These are phyloP conservation scores for Muraenolepis orangiensis DNA, from an alignment of 2,797 vertebrate genomes.

Conservation along the genomic window DNA sequence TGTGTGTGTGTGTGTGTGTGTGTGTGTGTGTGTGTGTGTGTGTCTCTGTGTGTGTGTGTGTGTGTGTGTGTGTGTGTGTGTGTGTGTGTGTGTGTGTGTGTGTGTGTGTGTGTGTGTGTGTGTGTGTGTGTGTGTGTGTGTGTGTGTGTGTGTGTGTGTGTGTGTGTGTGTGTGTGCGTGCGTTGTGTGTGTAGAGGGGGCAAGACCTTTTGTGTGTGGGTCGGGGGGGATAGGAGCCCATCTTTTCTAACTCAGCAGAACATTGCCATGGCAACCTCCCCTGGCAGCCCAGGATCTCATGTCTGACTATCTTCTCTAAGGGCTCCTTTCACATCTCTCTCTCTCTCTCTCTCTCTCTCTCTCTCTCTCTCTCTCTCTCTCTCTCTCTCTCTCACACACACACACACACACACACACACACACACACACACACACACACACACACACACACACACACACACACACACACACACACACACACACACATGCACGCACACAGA, in stretches of 20 bases:
- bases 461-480: too few relatives aligned
- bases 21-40: conserved; percentile 1
- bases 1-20: conserved; percentile 3
- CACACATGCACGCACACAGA: too few relatives aligned
- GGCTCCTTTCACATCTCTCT: conserved; percentile 80
- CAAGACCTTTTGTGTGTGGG: conserved; percentile 54
- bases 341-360: too few relatives aligned
- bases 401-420: too few relatives aligned
- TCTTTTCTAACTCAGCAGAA: conserved; percentile 70
- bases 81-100: neutral
- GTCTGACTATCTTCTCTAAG: conserved; percentile 71
- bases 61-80: neutral
- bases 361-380: too few relatives aligned
- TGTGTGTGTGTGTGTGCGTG: neutral
- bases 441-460: too few relatives aligned
- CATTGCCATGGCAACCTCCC: conserved; percentile 82
- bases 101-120: conserved; percentile 1
- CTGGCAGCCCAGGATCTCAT: conserved; percentile 75
- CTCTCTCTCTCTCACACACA: too few relatives aligned
- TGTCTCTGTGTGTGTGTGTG: neutral
- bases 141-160: conserved; percentile 28
- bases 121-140: conserved; percentile 39
- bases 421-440: too few relatives aligned
- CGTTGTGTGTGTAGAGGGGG: neutral
- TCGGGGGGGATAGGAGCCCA: conserved; percentile 51